These are phyloP conservation scores for Syngnathus scovelli DNA, from an alignment of 2,113 vertebrate genomes.

Conservation along the genomic window DNA sequence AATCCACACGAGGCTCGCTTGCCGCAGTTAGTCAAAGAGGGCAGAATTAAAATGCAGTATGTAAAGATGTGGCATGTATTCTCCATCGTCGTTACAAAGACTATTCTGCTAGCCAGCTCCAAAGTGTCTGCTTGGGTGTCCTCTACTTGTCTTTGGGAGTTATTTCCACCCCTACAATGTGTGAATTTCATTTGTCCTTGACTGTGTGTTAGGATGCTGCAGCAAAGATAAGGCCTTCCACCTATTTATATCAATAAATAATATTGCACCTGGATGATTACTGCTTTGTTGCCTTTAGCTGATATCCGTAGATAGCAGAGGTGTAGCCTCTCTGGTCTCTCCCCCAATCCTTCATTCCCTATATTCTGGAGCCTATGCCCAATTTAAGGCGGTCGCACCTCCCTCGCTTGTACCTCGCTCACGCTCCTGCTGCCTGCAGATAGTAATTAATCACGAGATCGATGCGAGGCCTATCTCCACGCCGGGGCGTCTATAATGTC, in stretches of 20 bases:
- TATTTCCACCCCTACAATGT: conserved; percentile 42
- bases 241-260: conserved; percentile 70
- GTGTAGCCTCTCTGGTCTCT: conserved; percentile 59
- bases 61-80: too few species aligned
- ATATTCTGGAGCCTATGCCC: conserved; percentile 7
- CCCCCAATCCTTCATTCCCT: conserved; percentile 12
- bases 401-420: conserved; percentile 13
- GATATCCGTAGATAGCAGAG: conserved; percentile 68
- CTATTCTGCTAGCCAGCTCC: conserved; percentile 20
- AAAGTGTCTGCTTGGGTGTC: conserved; percentile 33
- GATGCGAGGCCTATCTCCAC: conserved; percentile 68
- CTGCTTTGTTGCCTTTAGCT: conserved; percentile 60
- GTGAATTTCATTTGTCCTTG: conserved; percentile 63
- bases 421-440: conserved; percentile 62
- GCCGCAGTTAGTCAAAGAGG: background rate
- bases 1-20: background rate
- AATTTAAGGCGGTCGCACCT: conserved; percentile 31
- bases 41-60: background rate
- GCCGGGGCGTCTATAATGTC: conserved; percentile 67
- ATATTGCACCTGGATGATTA: conserved; percentile 66
- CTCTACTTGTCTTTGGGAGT: conserved; percentile 58
- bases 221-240: conserved; percentile 51
- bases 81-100: background rate
- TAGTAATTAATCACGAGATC: conserved; percentile 74
- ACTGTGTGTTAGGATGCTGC: conserved; percentile 44